Percentiles rank a stretch among this genome's conserved stretches.
Evolutionary conservation across 2,797 vertebrate genomes (phyloP).

Genomic region (Typhlichthys eigenmanni): DNA sequence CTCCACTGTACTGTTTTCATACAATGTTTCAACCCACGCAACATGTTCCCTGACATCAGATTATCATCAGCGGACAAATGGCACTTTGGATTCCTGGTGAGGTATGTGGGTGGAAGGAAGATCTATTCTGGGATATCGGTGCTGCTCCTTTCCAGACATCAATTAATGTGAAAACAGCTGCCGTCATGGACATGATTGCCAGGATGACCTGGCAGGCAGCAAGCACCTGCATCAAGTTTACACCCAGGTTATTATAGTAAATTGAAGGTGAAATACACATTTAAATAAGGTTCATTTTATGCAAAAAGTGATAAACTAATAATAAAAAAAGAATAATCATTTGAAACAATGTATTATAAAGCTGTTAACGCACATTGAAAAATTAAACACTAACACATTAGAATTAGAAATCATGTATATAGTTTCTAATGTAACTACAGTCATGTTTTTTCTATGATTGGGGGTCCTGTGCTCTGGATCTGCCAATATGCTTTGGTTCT

Average conservation of each 20-base stretch:
- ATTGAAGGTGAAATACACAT: slow-evolving; percentile 25
- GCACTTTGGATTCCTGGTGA: slow-evolving; percentile 51
- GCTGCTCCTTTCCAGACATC: slow-evolving; percentile 66
- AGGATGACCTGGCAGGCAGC: slow-evolving; percentile 59
- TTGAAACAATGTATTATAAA: no score
- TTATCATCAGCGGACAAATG: slow-evolving; percentile 45
- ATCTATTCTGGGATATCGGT: slow-evolving; percentile 63
- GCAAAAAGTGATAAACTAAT: no score
- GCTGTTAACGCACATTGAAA: no score
- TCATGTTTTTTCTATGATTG: no score
- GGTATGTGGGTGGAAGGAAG: slow-evolving; percentile 51
- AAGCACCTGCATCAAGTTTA: slow-evolving; percentile 63
- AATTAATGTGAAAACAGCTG: slow-evolving; percentile 76
- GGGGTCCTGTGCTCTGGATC: no score
- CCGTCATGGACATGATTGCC: slow-evolving; percentile 62
- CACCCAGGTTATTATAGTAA: slow-evolving; percentile 22
- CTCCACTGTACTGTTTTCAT: slow-evolving; percentile 19
- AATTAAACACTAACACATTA: no score
- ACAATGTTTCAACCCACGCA: slow-evolving; percentile 6
- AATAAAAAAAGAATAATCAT: no score
- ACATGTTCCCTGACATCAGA: slow-evolving; percentile 20
- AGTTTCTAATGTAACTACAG: no score
- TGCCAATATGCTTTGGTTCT: no score
- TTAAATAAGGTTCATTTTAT: no score
- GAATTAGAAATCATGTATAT: no score